These are phyloP conservation scores for Ambastaia sidthimunki DNA, from an alignment of 2,797 vertebrate species.

Conservation along the genomic window DNA sequence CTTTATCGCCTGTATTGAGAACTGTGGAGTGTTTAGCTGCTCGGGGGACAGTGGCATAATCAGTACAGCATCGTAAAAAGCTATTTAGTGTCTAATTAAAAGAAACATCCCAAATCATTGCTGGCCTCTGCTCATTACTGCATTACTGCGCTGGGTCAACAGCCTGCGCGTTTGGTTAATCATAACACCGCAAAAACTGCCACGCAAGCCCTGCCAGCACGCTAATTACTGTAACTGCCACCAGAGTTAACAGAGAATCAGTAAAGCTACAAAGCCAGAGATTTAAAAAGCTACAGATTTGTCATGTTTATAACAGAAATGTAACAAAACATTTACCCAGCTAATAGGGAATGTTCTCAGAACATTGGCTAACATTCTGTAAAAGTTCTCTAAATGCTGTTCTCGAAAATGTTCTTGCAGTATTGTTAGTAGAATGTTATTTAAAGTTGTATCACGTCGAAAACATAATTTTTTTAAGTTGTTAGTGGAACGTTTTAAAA, in stretches of 20 bases:
- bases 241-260: slow-evolving; percentile 32
- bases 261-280: slow-evolving; percentile 17
- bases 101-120: slow-evolving; percentile 44
- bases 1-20: slow-evolving; percentile 7
- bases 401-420: no score
- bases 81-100: slow-evolving; percentile 56
- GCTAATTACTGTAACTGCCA: slow-evolving; percentile 53
- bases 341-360: no score
- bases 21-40: slow-evolving; percentile 16
- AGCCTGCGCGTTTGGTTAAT: slow-evolving; percentile 52
- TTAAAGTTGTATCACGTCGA: no score
- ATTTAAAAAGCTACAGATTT: slow-evolving; percentile 36
- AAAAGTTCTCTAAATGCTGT: no score
- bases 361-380: no score
- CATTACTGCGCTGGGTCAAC: slow-evolving; percentile 52
- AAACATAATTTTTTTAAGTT: no score
- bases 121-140: slow-evolving; percentile 49
- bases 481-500: no score
- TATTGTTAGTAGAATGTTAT: no score
- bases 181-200: slow-evolving; percentile 48
- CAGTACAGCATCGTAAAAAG: slow-evolving; percentile 40
- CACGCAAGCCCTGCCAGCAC: slow-evolving; percentile 44
- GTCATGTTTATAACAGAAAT: slow-evolving; percentile 25
- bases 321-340: not conserved
- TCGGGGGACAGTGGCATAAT: slow-evolving; percentile 22